Evolutionary conservation across 2,797 vertebrate species (phyloP).

Genomic region (Ficedula albicollis): DNA sequence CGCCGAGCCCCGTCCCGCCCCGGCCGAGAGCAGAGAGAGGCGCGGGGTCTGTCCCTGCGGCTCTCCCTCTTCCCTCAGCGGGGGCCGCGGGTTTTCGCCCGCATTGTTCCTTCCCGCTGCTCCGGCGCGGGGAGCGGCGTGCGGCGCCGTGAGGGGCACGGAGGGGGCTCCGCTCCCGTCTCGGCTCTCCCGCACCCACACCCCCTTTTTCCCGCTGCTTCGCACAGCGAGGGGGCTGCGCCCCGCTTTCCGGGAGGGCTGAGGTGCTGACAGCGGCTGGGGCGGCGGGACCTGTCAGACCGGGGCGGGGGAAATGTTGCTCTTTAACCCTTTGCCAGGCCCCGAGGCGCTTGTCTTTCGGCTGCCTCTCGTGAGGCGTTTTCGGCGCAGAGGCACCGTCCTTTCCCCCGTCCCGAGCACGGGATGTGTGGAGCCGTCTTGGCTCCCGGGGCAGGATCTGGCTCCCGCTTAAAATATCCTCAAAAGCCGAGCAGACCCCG

Average conservation of each 20-base stretch:
- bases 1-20: neutral
- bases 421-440: neutral
- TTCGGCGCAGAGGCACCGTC: neutral
- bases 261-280: neutral
- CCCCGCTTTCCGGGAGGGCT: neutral
- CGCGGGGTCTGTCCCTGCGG: neutral
- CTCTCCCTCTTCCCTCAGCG: neutral
- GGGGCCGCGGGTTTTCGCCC: neutral
- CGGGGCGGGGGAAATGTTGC: neutral
- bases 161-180: neutral
- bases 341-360: neutral
- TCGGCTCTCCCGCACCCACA: neutral
- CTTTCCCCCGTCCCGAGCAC: neutral
- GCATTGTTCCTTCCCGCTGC: constrained; percentile 17
- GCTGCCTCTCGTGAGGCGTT: neutral
- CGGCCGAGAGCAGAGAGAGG: neutral
- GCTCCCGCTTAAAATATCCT: neutral
- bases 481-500: neutral
- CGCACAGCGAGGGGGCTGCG: neutral
- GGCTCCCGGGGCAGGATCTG: neutral
- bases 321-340: neutral
- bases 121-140: neutral
- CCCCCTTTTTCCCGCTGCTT: neutral
- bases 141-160: neutral
- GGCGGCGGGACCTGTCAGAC: neutral